Percentiles rank a stretch among this genome's conserved stretches.
phyloP scores from a whole-genome alignment of 2,797 vertebrate species.

The Sitta carolinensis region DNA sequence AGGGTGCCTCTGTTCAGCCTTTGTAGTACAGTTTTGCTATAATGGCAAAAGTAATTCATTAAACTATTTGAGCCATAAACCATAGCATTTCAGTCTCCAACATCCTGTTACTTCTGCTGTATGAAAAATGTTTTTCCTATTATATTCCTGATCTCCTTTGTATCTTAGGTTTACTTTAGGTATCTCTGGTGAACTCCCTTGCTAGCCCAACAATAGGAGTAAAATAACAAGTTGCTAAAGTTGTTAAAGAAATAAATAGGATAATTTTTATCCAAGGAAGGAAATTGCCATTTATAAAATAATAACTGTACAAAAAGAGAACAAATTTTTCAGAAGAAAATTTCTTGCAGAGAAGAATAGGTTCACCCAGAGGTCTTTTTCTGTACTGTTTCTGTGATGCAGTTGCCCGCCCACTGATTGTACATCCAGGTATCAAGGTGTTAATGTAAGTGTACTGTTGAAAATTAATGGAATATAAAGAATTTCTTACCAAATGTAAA shows the following conservation, averaged over 20 bases:
- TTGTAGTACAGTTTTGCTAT: not conserved
- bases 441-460: not conserved
- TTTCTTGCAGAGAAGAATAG: not conserved
- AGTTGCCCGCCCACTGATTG: rapidly evolving
- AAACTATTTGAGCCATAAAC: not conserved
- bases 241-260: not conserved
- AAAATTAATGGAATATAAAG: not conserved
- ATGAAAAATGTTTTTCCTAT: not conserved
- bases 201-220: not conserved
- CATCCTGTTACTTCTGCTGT: not conserved
- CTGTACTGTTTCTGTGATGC: not conserved
- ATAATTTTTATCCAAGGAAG: not conserved
- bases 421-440: not conserved
- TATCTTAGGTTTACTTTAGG: not conserved
- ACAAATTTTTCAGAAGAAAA: not conserved
- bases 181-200: not conserved
- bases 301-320: not conserved
- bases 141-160: not conserved
- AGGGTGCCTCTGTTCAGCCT: not conserved
- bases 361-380: not conserved
- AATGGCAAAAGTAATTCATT: not conserved
- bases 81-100: not conserved
- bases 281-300: not conserved
- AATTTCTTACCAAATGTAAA: not conserved
- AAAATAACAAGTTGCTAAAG: not conserved